These are phyloP conservation scores for Lineus longissimus DNA, from an alignment of 1,140 invertebrate genomes.

Conservation along the genomic window DNA sequence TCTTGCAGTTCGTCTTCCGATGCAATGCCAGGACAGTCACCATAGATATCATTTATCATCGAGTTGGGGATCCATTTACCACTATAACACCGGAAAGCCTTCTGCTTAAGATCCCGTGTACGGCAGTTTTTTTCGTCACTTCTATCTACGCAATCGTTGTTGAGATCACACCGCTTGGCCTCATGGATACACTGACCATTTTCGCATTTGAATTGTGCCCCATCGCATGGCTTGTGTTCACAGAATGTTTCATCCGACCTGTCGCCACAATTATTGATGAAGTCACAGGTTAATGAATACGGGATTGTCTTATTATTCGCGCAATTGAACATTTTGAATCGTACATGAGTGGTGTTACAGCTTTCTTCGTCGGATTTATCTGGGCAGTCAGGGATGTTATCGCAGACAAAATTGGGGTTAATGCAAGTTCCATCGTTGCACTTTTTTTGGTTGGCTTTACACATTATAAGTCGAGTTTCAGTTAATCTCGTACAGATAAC, in stretches of 20 bases:
- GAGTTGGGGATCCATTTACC: no score
- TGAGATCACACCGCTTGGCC: neutral
- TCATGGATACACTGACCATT: neutral
- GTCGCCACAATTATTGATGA: neutral
- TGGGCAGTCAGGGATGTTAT: neutral
- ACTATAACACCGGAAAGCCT: no score
- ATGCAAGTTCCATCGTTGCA: neutral
- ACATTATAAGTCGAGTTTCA: neutral
- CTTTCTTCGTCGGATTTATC: neutral
- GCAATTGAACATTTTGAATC: neutral
- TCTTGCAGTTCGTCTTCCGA: neutral
- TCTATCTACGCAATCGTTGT: neutral
- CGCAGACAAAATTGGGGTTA: neutral
- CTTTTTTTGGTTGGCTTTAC: neutral
- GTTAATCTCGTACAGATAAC: no score
- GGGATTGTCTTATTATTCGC: neutral
- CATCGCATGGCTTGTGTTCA: neutral
- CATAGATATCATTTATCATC: neutral
- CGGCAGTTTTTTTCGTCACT: neutral
- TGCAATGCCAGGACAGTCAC: neutral
- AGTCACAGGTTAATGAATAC: neutral
- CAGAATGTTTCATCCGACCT: neutral
- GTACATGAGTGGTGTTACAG: neutral
- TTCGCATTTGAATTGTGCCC: neutral
- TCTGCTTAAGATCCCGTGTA: no score